Percentiles rank a stretch among this genome's conserved stretches.
Evolutionary conservation across 92 coral and sea anemone genomes (phyloP).

Genomic region (Scolanthus callimorphus): DNA sequence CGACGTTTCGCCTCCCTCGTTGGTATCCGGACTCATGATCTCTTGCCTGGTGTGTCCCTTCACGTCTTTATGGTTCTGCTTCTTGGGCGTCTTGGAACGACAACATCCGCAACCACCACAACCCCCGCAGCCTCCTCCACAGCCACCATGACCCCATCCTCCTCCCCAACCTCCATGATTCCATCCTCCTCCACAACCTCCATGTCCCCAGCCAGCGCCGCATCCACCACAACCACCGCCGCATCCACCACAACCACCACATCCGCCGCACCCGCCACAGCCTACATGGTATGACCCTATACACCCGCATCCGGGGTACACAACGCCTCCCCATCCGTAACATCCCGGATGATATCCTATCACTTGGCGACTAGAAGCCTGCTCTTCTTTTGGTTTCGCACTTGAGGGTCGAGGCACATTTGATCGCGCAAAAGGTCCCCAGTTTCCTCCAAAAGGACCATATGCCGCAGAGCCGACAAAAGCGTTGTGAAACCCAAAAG

Average conservation of each 20-base stretch:
- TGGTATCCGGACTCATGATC: slow-evolving; percentile 48
- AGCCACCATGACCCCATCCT: slow-evolving; percentile 24
- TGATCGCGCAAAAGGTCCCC: slow-evolving; percentile 11
- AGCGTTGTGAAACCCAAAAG: slow-evolving; percentile 2
- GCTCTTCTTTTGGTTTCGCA: slow-evolving; percentile 18
- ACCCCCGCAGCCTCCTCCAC: slow-evolving; percentile 49
- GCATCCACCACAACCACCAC: slow-evolving; percentile 9
- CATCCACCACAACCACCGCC: no score
- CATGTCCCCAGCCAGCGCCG: slow-evolving; percentile 44
- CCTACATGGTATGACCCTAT: slow-evolving; percentile 20
- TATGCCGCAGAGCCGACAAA: slow-evolving; percentile 8
- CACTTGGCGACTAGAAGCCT: slow-evolving; percentile 46
- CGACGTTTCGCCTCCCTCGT: slow-evolving; percentile 14
- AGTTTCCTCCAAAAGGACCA: slow-evolving; percentile 46
- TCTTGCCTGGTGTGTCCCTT: slow-evolving; percentile 63
- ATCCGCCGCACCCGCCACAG: slow-evolving; percentile 3
- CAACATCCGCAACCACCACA: slow-evolving; percentile 50
- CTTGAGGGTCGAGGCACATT: slow-evolving; percentile 2
- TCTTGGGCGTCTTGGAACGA: slow-evolving; percentile 33
- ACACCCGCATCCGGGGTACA: slow-evolving; percentile 76
- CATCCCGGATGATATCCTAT: slow-evolving; percentile 91
- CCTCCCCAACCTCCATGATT: slow-evolving; percentile 55
- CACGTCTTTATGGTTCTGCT: slow-evolving; percentile 37
- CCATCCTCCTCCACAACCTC: slow-evolving; percentile 15
- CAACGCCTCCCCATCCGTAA: slow-evolving; percentile 87